phyloP scores from a whole-genome alignment of 2,888 invertebrate genomes.

The Lissonota sp. region DNA sequence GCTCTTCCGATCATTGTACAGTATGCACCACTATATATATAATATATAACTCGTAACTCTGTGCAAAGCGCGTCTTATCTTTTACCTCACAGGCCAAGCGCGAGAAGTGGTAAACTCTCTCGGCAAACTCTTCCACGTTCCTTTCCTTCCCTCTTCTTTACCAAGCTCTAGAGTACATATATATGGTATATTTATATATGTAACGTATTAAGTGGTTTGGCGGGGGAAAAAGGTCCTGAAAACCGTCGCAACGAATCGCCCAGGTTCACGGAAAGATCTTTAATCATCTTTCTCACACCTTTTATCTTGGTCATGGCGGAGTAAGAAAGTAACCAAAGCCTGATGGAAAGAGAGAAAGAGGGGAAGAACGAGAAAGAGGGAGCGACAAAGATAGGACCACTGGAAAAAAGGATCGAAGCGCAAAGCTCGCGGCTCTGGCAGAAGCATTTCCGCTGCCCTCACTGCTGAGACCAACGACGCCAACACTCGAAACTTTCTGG shows the following conservation, averaged over 20 bases:
- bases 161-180: neutral
- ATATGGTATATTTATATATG: neutral
- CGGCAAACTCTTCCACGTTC: slow-evolving; percentile 51
- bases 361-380: neutral
- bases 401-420: slow-evolving; percentile 31
- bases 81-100: slow-evolving; percentile 49
- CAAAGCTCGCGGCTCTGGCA: slow-evolving; percentile 50
- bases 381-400: slow-evolving; percentile 9
- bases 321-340: slow-evolving; percentile 6
- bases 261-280: slow-evolving; percentile 53
- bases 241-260: slow-evolving; percentile 56
- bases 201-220: slow-evolving; percentile 2
- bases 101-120: slow-evolving; percentile 58
- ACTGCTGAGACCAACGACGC: neutral
- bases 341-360: neutral
- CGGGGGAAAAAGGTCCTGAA: slow-evolving; percentile 34
- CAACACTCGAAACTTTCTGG: slow-evolving; percentile 62
- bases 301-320: slow-evolving; percentile 30
- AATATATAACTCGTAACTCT: slow-evolving; percentile 24
- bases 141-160: neutral
- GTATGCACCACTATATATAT: neutral
- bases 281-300: slow-evolving; percentile 59
- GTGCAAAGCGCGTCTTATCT: slow-evolving; percentile 59
- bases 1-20: too few relatives aligned
- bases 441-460: slow-evolving; percentile 50